A percentile compares a stretch with the other conserved stretches of the same genome.
Evolutionary conservation across 2,797 vertebrate genomes (phyloP).

Genomic region (Xyrichtys novacula): DNA sequence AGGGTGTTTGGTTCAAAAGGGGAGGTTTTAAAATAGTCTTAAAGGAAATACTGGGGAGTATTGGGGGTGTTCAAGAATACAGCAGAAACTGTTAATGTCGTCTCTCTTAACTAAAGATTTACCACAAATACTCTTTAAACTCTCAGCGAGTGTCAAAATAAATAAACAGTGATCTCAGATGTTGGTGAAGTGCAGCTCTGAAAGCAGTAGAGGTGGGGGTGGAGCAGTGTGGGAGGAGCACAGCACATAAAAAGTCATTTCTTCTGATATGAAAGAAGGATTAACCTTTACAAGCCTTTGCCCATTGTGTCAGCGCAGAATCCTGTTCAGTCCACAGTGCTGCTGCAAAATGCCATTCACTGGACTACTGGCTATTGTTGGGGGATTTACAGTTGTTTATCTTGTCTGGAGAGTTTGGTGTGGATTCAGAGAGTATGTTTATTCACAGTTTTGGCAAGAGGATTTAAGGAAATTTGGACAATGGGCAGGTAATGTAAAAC

Average conservation of each 20-base stretch:
- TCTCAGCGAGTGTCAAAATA: background rate
- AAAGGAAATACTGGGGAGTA: too few species aligned
- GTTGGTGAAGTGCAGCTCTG: background rate
- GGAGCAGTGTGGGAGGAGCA: slow-evolving; percentile 65
- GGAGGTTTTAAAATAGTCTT: background rate
- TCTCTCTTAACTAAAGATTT: too few species aligned
- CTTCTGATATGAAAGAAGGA: slow-evolving; percentile 21
- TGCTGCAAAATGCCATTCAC: slow-evolving; percentile 36
- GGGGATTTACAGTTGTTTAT: slow-evolving; percentile 59
- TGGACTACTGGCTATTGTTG: slow-evolving; percentile 59
- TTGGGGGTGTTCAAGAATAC: too few species aligned
- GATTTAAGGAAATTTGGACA: slow-evolving; percentile 78
- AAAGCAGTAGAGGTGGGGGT: slow-evolving; percentile 21
- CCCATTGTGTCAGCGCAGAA: background rate
- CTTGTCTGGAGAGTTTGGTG: slow-evolving; percentile 78
- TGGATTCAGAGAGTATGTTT: slow-evolving; percentile 74
- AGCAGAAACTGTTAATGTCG: too few species aligned
- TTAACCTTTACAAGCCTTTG: background rate
- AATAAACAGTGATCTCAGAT: background rate
- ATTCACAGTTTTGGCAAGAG: slow-evolving; percentile 76
- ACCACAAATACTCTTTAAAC: background rate
- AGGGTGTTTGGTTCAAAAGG: background rate
- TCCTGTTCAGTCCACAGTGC: slow-evolving; percentile 12
- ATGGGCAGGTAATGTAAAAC: slow-evolving; percentile 84
- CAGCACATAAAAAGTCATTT: slow-evolving; percentile 11